Evolutionary conservation across 2,888 invertebrate genomes (phyloP), one percentile per base, ranked within the genome.

Genomic region (Ochropleura plecta): DNA sequence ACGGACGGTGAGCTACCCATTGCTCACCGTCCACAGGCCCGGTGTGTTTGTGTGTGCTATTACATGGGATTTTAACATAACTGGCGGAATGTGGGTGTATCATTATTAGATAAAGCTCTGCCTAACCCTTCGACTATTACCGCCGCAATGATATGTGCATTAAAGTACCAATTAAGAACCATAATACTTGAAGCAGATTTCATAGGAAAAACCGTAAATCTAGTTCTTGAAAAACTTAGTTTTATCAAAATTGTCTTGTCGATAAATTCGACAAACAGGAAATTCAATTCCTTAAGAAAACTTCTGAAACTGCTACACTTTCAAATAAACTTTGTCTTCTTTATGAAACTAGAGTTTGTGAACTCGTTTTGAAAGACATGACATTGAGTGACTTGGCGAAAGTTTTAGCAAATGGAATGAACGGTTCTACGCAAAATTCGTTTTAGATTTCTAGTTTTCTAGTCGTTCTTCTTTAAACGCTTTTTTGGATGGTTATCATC

Each of bases 331-430:
- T 76, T 78, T 7, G n/a, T 12, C 59, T 46, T 44, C 71, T 75
- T 71, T 59, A 76, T 77, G 42, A 71, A 83, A 69, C 76, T 69
- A 70, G 70, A 69, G 57, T 49, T 77, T 66, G 16, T 40, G 70
- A 71, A 79, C 66, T 83, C 69, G 57, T 82, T 72, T 12, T 16
- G 12, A 64, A 69, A 84, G 76, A 75, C 83, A 75, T 73, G 86
- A 83, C 81, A 79, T 81, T 78, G 79, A 85, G 63, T 86, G 86
- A 81, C 84, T 86, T 65, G 49, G 48, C 4, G 20, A 76, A 79
- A 76, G 16, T 85, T 76, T 12, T 64, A 30, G 53, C n/a, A 30
- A 59, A 49, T 30, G 42, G 62, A 60, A 72, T 10, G 59, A 40
- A 62, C n/a, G 20, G 51, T 14, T 16, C 7, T 53, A 70, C 64